phyloP scores from a whole-genome alignment of 2,888 invertebrate species.

The Trichogramma dendrolimi region DNA sequence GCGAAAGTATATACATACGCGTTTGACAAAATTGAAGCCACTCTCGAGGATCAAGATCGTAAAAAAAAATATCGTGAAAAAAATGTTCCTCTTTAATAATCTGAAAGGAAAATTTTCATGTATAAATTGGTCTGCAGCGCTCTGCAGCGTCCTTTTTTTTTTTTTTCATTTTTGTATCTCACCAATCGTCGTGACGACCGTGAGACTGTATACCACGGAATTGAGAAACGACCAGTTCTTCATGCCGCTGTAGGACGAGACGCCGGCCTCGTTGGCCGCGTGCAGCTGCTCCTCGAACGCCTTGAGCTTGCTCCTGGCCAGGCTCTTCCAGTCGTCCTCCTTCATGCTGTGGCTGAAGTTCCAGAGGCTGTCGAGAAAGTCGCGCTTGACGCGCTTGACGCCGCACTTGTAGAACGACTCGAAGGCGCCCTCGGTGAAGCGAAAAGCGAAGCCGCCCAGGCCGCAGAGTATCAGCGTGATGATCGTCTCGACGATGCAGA shows the following conservation, averaged over 20 bases:
- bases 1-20: too few relatives aligned
- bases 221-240: constrained; percentile 86
- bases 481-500: constrained; percentile 67
- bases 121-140: too few relatives aligned
- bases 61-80: too few relatives aligned
- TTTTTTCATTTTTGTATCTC: constrained; percentile 55
- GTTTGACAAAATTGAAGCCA: too few relatives aligned
- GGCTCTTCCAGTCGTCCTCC: constrained; percentile 86
- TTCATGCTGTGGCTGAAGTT: constrained; percentile 73
- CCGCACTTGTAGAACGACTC: constrained; percentile 85
- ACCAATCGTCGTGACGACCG: constrained; percentile 87
- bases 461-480: constrained; percentile 71
- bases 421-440: constrained; percentile 77
- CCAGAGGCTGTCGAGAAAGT: constrained; percentile 82
- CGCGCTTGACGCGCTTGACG: constrained; percentile 78
- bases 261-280: constrained; percentile 77
- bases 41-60: too few relatives aligned
- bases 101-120: too few relatives aligned
- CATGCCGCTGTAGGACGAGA: constrained; percentile 78
- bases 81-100: too few relatives aligned
- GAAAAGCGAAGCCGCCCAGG: constrained; percentile 74
- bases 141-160: too few relatives aligned
- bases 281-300: constrained; percentile 85
- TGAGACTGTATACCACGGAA: constrained; percentile 79
- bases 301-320: constrained; percentile 74